phyloP scores from a whole-genome alignment of 2,888 invertebrate genomes.

The Fabriciana adippe region DNA sequence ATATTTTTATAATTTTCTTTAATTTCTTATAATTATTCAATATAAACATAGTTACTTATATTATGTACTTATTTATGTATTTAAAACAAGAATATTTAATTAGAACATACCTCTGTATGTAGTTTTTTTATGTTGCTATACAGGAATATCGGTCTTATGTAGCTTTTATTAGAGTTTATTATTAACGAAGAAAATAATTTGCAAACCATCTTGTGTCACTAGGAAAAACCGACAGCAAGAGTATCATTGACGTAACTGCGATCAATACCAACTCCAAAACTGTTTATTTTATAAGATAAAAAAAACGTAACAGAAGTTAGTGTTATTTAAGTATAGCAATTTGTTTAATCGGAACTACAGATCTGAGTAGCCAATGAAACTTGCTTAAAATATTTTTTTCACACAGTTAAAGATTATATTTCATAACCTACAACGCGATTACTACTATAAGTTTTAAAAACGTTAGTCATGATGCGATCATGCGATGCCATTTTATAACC shows the following conservation, averaged over 20 bases:
- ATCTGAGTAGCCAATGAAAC: background rate
- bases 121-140: constrained; percentile 30
- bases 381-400: background rate
- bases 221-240: background rate
- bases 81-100: constrained; percentile 1
- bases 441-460: background rate
- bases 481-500: background rate
- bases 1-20: too few species aligned
- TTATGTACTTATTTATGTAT: background rate
- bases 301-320: too few species aligned
- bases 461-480: too few species aligned
- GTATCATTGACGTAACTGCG: constrained; percentile 5
- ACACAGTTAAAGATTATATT: background rate
- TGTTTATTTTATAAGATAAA: background rate
- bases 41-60: background rate
- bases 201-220: constrained; percentile 51
- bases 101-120: constrained; percentile 38
- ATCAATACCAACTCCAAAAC: background rate
- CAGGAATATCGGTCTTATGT: constrained; percentile 34
- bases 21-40: background rate
- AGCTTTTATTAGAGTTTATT: constrained; percentile 45
- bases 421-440: constrained; percentile 9
- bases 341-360: too few species aligned
- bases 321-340: too few species aligned
- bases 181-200: constrained; percentile 49